Evolutionary conservation across 2,888 invertebrate genomes (phyloP), one percentile per base, ranked within the genome.

Genomic region (Latrodectus elegans): DNA sequence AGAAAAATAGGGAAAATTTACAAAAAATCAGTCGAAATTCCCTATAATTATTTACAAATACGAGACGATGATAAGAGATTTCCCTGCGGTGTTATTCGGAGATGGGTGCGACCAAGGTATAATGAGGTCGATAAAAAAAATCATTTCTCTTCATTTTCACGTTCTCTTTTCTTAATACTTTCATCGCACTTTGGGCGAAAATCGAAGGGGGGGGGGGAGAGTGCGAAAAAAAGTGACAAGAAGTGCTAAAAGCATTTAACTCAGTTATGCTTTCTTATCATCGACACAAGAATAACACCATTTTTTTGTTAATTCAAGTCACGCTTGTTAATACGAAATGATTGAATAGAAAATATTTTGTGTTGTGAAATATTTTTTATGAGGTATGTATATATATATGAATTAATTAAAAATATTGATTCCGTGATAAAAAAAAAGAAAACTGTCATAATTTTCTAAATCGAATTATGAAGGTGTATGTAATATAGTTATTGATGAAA

Each of bases 231-330:
- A 12, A 15, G n/a, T 9, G 60, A 60, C 60, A 60, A 12, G 14
- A 60, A 60, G 60, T 60, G 60, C 60, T 60, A 60, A 60, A 60
- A 60, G 60, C 60, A 60, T n/a, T 60, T 60, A 60, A 60, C n/a
- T 4, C 60, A 15, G 12, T 10, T 12, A 6, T 12, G 60, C 60
- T 60, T 10, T 12, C 60, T n/a, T n/a, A 12, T 60, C n/a, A 11
- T 60, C 60, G 60, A 60, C 60, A 60, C n/a, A 60, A 60, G n/a
- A 11, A 60, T 60, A n/a, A 60, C 60, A 15, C 38, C 12, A 60
- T 60, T n/a, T 60, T 9, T 22, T 22, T 22, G 22, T 12, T 60
- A n/a, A 60, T 12, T 9, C 60, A 12, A n/a, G 60, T 60, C 60
- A 60, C 60, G 60, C 60, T 60, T 11, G 12, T 60, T 38, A 38